Evolutionary conservation across 2,888 invertebrate species (phyloP).

Genomic region (Clistopyga incitator): DNA sequence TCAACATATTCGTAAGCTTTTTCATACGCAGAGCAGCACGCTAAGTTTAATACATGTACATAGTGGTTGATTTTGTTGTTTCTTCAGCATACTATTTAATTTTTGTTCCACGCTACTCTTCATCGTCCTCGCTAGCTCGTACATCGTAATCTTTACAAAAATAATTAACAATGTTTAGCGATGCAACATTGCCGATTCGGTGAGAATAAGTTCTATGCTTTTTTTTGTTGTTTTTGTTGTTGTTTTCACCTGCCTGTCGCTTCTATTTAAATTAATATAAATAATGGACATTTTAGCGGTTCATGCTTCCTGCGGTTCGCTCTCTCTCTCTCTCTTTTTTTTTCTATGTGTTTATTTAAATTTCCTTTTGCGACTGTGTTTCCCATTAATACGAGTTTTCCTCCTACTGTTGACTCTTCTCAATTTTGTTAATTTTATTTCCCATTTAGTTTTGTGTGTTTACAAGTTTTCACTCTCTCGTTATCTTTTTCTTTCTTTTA

Average conservation of each 20-base stretch:
- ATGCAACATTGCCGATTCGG: constrained; percentile 79
- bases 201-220: constrained; percentile 72
- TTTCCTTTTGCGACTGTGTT: constrained; percentile 46
- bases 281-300: constrained; percentile 71
- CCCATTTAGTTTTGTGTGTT: constrained; percentile 49
- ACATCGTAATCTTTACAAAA: constrained; percentile 78
- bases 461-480: constrained; percentile 2
- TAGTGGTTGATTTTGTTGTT: constrained; percentile 68
- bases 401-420: constrained; percentile 32
- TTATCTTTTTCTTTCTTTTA: constrained; percentile 10
- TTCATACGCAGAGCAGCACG: constrained; percentile 81
- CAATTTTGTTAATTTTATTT: constrained; percentile 51
- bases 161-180: constrained; percentile 81
- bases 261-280: constrained; percentile 66
- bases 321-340: constrained; percentile 24
- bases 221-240: constrained; percentile 49
- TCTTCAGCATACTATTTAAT: constrained; percentile 49
- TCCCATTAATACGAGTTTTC: constrained; percentile 53
- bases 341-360: constrained; percentile 13
- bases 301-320: constrained; percentile 64
- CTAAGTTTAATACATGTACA: constrained; percentile 81
- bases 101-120: constrained; percentile 51
- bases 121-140: background rate
- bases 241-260: background rate
- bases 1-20: constrained; percentile 82